Conservation (phyloP, 2,888 invertebrate species). For the Phaonia tiefii region DNA sequence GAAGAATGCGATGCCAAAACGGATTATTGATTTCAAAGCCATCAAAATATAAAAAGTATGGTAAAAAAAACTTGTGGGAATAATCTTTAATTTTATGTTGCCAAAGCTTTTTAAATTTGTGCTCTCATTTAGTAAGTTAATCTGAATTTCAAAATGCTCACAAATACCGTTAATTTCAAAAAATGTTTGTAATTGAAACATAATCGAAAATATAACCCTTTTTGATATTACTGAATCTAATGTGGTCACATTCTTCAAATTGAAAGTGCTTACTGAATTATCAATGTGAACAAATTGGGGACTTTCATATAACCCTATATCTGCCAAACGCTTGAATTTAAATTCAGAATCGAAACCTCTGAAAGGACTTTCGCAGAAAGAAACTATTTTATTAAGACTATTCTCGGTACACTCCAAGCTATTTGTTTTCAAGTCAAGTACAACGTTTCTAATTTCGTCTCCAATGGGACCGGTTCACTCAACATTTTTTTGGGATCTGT, state of each 20-base stretch:
- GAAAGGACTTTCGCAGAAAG: constrained; percentile 18
- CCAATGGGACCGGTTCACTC: neutral
- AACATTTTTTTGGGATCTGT: constrained; percentile 13
- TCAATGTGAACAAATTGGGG: constrained; percentile 11
- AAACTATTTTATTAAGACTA: neutral
- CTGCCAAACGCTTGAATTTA: constrained; percentile 12
- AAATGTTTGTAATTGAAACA: constrained; percentile 28
- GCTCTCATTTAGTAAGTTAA: constrained; percentile 2
- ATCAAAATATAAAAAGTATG: constrained; percentile 36
- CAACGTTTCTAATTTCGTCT: constrained; percentile 6
- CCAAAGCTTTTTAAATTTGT: constrained; percentile 44
- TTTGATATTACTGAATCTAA: constrained; percentile 2
- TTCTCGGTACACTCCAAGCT: neutral
- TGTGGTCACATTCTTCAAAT: neutral
- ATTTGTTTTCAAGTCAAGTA: neutral
- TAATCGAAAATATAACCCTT: constrained; percentile 39
- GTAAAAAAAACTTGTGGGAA: constrained; percentile 28
- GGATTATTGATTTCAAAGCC: constrained; percentile 36
- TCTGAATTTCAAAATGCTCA: constrained; percentile 42
- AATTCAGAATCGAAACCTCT: constrained; percentile 3
- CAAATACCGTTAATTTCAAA: too few species aligned
- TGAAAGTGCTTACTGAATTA: neutral
- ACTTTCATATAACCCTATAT: neutral
- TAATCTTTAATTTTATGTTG: constrained; percentile 28
- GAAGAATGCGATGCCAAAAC: constrained; percentile 28